Base-by-base conservation (phyloP, 1,140 invertebrate genomes). In the Drosophila neocordata region DNA sequence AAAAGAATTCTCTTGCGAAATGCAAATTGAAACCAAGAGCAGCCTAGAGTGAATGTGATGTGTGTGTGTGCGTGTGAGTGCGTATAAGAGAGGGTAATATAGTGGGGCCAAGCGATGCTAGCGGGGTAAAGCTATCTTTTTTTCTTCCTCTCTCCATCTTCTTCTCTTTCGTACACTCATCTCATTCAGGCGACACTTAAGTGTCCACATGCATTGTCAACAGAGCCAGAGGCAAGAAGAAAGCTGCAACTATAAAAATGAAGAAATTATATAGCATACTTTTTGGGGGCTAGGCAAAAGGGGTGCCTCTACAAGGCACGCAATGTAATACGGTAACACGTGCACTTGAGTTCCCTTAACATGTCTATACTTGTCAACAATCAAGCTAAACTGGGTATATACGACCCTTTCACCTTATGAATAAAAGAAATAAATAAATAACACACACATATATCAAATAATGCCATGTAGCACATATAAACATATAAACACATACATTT, bases 231-330 rank as follows among this genome's bases (percentile, higher is more conserved):
- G 41, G 41, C 41, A 48, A 20, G 48, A 62, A 67, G 58, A 61
- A 69, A 70, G 69, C 71, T 81, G 81, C 80, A 85, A 27, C 73
- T 70, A 77, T 84, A 80, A 84, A 85, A 85, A 77, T 74, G 69
- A 71, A 72, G 63, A 80, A 85, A 83, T 83, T 83, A 83, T 83
- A 80, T 83, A 55, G 81, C 80, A 41, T 72, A 78, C 76, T 72
- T 72, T 61, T 72, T 53, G 55, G 80, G 11, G 53, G 58, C 2
- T 24, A 4, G 41, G 12, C 35, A 15, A n/a, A n/a, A n/a, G n/a
- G n/a, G n/a, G n/a, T n/a, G n/a, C n/a, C n/a, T n/a, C n/a, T n/a
- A 56, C 34, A 41, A 66, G 62, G 62, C 72, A 74, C 68, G 72
- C 72, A 74, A 58, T 44, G 41, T 53, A 53, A 53, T 12, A 68